These are phyloP conservation scores for Cyanocitta stelleri DNA, from an alignment of 2,113 vertebrate species.

Conservation along the genomic window DNA sequence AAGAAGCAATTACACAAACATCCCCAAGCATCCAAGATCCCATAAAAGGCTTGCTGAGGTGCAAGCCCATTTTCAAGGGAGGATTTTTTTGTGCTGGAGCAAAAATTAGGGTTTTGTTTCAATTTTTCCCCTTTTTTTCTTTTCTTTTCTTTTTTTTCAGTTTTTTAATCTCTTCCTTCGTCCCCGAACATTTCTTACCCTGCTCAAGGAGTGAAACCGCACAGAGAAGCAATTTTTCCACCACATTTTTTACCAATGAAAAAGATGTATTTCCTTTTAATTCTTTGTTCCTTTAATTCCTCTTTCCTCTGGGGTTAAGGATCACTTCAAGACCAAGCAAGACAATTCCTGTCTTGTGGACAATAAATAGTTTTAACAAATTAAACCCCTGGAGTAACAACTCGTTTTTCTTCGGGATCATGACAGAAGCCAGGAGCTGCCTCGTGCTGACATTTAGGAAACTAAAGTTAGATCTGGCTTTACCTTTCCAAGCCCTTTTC, in stretches of 20 bases:
- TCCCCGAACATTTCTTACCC: background rate
- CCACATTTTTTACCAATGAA: background rate
- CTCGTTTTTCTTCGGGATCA: conserved; percentile 3
- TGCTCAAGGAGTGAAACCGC: background rate
- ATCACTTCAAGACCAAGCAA: background rate
- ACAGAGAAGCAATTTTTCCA: background rate
- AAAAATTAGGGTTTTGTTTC: background rate
- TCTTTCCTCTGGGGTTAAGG: background rate
- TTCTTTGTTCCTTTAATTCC: background rate
- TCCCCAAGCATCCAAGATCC: conserved; percentile 73
- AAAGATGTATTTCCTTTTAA: background rate
- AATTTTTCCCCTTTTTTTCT: rapidly evolving
- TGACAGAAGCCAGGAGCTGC: conserved; percentile 33
- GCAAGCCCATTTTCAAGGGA: background rate
- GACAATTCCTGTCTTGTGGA: background rate
- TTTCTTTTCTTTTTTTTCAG: background rate
- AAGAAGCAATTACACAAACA: conserved; percentile 82
- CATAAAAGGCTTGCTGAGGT: conserved; percentile 62
- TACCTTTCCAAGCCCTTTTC: conserved; percentile 48
- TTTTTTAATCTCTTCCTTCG: background rate
- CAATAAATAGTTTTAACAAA: conserved; percentile 10
- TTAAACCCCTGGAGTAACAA: background rate
- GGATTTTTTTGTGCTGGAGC: background rate
- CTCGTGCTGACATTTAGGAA: conserved; percentile 35
- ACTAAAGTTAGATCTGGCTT: background rate